Base-by-base conservation (phyloP, 2,888 invertebrate species). In the Rosalia funebris region DNA sequence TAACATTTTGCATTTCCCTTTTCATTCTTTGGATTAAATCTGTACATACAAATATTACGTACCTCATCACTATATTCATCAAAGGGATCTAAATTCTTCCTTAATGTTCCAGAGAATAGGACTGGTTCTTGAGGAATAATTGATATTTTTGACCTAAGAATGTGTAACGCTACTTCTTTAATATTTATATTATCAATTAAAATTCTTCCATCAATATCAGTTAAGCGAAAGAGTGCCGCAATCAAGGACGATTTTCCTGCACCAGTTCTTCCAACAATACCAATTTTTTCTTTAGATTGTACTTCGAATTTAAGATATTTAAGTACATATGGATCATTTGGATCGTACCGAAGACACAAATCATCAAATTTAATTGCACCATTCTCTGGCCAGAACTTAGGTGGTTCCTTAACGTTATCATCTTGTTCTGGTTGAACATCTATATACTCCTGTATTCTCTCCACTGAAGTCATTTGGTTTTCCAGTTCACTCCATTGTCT, bases 381-480 rank as follows among this genome's bases (percentile, higher is more conserved):
- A 10, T 85, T 77, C 34, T 85, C 82, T 0, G 93, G 93, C 93
- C 93, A 93, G 0, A 84, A 15, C 50, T 62, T 65, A 1, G 62
- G 57, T 5, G 68, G 65, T n/a, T 60, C 45, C 44, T 57, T 63
- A 16, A 48, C 39, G 1, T 14, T 57, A 12, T 62, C 55, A 14
- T 67, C 66, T 7, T 32, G 34, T 68, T 91, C 90, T 0, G 87
- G 71, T 0, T 88, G 86, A 1, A 95, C 78, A 36, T 88, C 85
- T 0, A 88, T 87, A 76, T 95, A 96, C 74, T 95, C 94, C 3
- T 92, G 71, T n/a, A 92, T 86, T 80, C 96, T 87, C 81, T 98
- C 97, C 0, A 97, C 96, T 7, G 92, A 90, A 7, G 92, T 94
- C 92, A 94, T 92, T 71, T 89, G 91, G 75, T 93, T 95, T 77